These are phyloP conservation scores for Fragum fragum DNA, from an alignment of 2,888 invertebrate genomes.

Conservation along the genomic window DNA sequence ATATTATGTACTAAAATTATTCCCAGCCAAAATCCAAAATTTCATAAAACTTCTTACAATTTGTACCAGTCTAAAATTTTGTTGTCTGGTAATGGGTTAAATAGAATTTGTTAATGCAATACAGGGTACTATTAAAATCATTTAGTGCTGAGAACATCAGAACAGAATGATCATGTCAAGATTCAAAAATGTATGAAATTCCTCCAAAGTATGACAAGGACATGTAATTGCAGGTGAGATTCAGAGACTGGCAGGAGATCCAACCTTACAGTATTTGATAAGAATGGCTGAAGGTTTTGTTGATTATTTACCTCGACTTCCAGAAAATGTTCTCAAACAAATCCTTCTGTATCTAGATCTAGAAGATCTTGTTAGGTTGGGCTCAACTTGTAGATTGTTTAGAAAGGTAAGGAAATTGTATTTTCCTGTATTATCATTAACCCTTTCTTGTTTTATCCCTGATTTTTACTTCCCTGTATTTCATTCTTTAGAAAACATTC, in stretches of 20 bases:
- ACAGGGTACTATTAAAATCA: too few relatives aligned
- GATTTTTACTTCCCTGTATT: not conserved
- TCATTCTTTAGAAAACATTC: not conserved
- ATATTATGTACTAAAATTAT: too few relatives aligned
- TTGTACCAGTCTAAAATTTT: too few relatives aligned
- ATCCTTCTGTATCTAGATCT: conserved; percentile 82
- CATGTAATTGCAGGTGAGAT: conserved; percentile 80
- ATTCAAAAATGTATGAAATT: not conserved
- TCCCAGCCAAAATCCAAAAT: too few relatives aligned
- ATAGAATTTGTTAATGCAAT: too few relatives aligned
- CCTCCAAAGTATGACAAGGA: not conserved
- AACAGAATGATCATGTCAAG: too few relatives aligned
- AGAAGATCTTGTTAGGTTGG: conserved; percentile 81
- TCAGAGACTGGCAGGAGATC: conserved; percentile 78
- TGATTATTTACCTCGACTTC: conserved; percentile 82
- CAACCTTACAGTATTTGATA: conserved; percentile 78
- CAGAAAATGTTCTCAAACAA: conserved; percentile 73
- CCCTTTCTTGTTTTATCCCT: not conserved
- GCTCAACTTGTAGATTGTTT: conserved; percentile 79
- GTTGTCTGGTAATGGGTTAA: too few relatives aligned
- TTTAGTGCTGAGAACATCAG: too few relatives aligned
- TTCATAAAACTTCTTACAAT: too few relatives aligned
- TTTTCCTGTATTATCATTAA: conserved; percentile 4
- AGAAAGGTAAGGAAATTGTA: conserved; percentile 73
- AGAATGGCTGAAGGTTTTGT: conserved; percentile 78